A percentile compares a stretch with the other conserved stretches of the same genome.
phyloP scores from a whole-genome alignment of 1,140 invertebrate genomes.

The Drosophila lacteicornis region DNA sequence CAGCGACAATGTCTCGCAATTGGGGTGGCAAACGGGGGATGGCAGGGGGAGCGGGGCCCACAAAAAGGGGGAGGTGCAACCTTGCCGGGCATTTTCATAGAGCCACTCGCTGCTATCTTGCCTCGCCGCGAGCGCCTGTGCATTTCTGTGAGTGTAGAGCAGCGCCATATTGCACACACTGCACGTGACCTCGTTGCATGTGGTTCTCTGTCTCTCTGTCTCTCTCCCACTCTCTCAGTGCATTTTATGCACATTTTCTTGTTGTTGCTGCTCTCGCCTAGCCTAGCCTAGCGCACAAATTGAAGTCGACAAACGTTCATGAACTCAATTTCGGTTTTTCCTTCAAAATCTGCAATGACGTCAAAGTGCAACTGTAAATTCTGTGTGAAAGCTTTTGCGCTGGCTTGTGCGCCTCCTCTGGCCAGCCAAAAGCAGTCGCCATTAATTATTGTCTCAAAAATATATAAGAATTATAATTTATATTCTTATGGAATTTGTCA shows the following conservation, averaged over 20 bases:
- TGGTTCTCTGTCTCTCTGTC: constrained; percentile 19
- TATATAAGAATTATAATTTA: neutral
- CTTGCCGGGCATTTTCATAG: constrained; percentile 62
- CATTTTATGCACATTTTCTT: constrained; percentile 69
- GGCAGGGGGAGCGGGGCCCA: neutral
- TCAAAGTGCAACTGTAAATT: constrained; percentile 80
- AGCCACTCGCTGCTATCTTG: constrained; percentile 33
- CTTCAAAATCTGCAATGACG: constrained; percentile 71
- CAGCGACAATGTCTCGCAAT: constrained; percentile 48
- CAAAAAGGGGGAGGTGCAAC: constrained; percentile 27
- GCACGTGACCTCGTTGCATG: constrained; percentile 81
- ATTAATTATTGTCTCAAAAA: neutral
- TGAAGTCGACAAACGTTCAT: constrained; percentile 84
- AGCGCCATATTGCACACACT: constrained; percentile 72
- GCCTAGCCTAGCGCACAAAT: constrained; percentile 65
- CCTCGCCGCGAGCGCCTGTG: constrained; percentile 3
- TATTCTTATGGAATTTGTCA: neutral
- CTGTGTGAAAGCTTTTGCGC: constrained; percentile 1
- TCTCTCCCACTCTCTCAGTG: constrained; percentile 9
- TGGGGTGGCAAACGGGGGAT: neutral
- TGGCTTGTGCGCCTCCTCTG: neutral
- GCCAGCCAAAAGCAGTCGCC: neutral
- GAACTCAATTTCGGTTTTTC: constrained; percentile 81
- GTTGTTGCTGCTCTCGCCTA: constrained; percentile 36
- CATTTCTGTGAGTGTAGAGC: constrained; percentile 47